Evolutionary conservation across 2,888 invertebrate genomes (phyloP).

Genomic region (Synanthedon myopaeformis): DNA sequence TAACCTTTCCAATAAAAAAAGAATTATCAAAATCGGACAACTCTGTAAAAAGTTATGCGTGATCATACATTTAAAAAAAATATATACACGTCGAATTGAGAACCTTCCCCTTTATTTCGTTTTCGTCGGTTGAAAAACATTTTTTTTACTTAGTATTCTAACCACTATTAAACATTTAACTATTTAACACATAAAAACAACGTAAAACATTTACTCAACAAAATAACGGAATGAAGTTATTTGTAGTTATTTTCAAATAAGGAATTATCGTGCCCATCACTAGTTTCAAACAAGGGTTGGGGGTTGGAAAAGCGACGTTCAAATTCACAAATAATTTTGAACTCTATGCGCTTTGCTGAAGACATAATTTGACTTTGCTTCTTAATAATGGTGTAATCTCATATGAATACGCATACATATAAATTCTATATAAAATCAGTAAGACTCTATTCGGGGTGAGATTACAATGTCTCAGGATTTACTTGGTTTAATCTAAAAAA

Average conservation of each 20-base stretch:
- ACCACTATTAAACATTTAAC: no score
- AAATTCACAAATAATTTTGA: constrained; percentile 9
- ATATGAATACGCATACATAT: background rate
- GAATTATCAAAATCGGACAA: no score
- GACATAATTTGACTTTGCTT: constrained; percentile 2
- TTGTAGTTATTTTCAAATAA: background rate
- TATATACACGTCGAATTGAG: no score
- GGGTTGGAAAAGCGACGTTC: constrained; percentile 22
- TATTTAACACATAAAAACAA: no score
- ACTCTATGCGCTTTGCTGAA: constrained; percentile 5
- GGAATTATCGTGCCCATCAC: constrained; percentile 10
- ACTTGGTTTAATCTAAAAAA: background rate
- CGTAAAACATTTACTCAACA: no score
- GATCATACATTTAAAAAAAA: no score
- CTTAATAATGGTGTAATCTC: background rate
- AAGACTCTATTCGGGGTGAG: background rate
- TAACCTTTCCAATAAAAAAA: no score
- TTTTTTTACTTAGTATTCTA: no score
- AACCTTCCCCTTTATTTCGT: no score
- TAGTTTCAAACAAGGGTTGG: constrained; percentile 21
- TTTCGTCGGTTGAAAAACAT: no score
- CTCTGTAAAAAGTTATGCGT: no score
- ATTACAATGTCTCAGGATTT: background rate
- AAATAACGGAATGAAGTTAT: no score
- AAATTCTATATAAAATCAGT: background rate